These are phyloP conservation scores for Onychomys leucogaster DNA, from an alignment of 2,797 vertebrate species.

Conservation along the genomic window DNA sequence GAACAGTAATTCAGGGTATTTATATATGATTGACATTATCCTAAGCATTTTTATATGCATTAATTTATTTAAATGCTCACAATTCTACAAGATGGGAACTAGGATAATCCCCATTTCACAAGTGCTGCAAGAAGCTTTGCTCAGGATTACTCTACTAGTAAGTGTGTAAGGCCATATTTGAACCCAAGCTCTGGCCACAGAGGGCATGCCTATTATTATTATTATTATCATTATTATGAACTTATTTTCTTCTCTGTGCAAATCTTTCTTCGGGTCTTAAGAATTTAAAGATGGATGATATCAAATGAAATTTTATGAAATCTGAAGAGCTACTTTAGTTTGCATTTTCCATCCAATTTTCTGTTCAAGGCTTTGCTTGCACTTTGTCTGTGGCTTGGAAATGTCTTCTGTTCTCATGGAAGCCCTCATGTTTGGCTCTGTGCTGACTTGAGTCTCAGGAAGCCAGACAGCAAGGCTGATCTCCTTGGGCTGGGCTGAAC, in stretches of 20 bases:
- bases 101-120: not conserved
- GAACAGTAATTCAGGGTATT: constrained; percentile 25
- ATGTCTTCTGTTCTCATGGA: not conserved
- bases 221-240: not conserved
- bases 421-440: not conserved
- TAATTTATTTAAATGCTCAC: constrained; percentile 3
- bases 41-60: not conserved
- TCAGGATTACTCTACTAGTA: not conserved
- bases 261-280: constrained; percentile 6
- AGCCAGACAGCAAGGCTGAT: not conserved
- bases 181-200: not conserved
- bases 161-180: not conserved
- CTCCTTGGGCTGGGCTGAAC: not conserved
- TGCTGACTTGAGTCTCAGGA: not conserved
- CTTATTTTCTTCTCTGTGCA: not conserved
- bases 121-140: not conserved
- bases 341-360: constrained; percentile 3
- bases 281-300: not conserved
- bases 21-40: not conserved
- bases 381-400: constrained; percentile 26
- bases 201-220: not conserved
- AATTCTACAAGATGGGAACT: not conserved
- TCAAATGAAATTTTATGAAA: not conserved
- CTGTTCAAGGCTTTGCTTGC: not conserved
- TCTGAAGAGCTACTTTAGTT: constrained; percentile 32